These are phyloP conservation scores for Erethizon dorsatum DNA, from an alignment of 2,797 vertebrate genomes.

Conservation along the genomic window DNA sequence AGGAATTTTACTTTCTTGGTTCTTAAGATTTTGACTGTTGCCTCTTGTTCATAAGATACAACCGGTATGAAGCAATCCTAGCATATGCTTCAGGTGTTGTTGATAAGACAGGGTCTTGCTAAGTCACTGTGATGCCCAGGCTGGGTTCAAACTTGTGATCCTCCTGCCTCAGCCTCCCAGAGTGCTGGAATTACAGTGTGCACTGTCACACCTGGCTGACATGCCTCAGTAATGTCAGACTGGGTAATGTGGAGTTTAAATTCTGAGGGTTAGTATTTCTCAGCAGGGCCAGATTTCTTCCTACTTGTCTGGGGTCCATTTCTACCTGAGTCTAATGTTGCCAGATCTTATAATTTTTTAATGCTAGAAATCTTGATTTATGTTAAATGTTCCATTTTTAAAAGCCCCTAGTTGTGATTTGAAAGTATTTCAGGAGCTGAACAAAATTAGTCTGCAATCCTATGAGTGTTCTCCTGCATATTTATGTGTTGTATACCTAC, in stretches of 20 bases:
- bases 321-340: background rate
- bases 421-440: background rate
- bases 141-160: background rate
- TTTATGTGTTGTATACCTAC: background rate
- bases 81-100: no score
- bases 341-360: background rate
- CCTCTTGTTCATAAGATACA: background rate
- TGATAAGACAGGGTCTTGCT: background rate
- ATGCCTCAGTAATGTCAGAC: background rate
- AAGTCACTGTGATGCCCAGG: background rate
- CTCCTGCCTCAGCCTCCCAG: background rate
- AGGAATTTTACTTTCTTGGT: background rate
- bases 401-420: background rate
- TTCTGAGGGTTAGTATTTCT: background rate
- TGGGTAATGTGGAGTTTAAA: background rate
- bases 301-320: background rate
- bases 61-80: background rate
- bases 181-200: background rate
- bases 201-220: background rate
- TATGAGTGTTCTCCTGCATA: background rate
- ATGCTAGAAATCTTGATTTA: background rate
- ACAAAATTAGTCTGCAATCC: background rate
- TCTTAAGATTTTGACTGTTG: background rate
- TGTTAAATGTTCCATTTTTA: background rate
- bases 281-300: background rate